Evolutionary conservation across 2,888 invertebrate genomes (phyloP).

Genomic region (Synergus laeviventris): DNA sequence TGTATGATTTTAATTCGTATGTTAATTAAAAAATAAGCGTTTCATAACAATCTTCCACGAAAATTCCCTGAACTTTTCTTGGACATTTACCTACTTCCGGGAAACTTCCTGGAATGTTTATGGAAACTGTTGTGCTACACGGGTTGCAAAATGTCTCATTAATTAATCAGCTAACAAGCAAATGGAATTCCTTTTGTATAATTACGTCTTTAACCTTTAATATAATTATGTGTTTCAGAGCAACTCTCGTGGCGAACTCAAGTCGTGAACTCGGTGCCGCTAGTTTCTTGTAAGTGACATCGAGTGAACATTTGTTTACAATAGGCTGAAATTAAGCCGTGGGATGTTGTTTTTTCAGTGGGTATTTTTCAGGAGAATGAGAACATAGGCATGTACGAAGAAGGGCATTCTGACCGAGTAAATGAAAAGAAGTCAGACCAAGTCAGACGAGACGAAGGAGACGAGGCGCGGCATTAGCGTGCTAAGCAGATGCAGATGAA

Average conservation of each 20-base stretch:
- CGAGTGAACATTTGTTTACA: slow-evolving; percentile 30
- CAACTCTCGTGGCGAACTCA: background rate
- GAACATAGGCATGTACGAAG: background rate
- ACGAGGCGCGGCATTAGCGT: slow-evolving; percentile 70
- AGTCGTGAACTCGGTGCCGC: slow-evolving; percentile 30
- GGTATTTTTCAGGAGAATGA: background rate
- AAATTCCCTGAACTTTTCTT: no score
- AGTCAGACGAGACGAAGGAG: slow-evolving; percentile 45
- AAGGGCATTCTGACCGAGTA: slow-evolving; percentile 41
- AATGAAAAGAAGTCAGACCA: slow-evolving; percentile 48
- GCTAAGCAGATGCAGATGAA: slow-evolving; percentile 74
- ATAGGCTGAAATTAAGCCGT: slow-evolving; percentile 33
- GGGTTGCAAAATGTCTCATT: background rate
- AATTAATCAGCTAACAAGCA: background rate
- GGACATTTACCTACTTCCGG: no score
- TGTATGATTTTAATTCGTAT: no score
- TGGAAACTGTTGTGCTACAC: no score
- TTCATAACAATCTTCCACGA: no score
- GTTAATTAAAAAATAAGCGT: no score
- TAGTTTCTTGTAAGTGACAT: slow-evolving; percentile 13
- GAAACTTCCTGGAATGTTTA: no score
- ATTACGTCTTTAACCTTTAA: slow-evolving; percentile 11
- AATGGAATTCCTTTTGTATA: slow-evolving; percentile 7
- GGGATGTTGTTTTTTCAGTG: slow-evolving; percentile 29
- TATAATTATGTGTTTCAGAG: background rate